A percentile compares a stretch with the other conserved stretches of the same genome.
Evolutionary conservation across 2,113 vertebrate genomes (phyloP).

Genomic region (Rhizomys pruinosus): DNA sequence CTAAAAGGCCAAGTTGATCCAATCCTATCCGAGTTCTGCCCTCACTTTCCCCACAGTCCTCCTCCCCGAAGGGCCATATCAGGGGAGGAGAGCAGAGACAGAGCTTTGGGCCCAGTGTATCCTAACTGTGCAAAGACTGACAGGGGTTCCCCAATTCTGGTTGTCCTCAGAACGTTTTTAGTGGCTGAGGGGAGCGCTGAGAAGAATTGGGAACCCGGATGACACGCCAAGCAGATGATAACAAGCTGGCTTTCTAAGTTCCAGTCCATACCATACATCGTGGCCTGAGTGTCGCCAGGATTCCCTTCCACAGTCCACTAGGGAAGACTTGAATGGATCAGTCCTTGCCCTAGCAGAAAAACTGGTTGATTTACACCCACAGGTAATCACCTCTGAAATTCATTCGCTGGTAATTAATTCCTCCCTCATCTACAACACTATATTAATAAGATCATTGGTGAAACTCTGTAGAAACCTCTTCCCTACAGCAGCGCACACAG

Average conservation of each 20-base stretch:
- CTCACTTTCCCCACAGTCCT: neutral
- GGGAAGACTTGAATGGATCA: neutral
- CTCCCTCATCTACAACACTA: neutral
- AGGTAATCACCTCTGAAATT: neutral
- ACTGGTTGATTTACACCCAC: neutral
- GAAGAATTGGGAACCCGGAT: neutral
- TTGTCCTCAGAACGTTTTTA: neutral
- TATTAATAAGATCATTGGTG: neutral
- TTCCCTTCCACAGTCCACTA: neutral
- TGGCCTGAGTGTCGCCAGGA: neutral
- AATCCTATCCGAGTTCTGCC: neutral
- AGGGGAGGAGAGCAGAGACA: neutral
- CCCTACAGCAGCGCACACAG: neutral
- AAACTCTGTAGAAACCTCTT: neutral
- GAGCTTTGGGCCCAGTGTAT: neutral
- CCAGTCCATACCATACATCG: neutral
- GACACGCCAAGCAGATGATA: neutral
- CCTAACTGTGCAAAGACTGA: conserved; percentile 16
- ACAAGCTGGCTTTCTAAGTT: neutral
- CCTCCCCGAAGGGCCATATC: neutral
- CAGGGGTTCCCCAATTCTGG: neutral
- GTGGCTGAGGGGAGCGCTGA: neutral
- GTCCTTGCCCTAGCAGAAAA: neutral
- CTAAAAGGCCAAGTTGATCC: neutral
- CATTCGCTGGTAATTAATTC: neutral